Percentiles rank a stretch among this genome's conserved stretches.
Evolutionary conservation across 2,113 vertebrate genomes (phyloP).

Genomic region (Hemiscyllium ocellatum): DNA sequence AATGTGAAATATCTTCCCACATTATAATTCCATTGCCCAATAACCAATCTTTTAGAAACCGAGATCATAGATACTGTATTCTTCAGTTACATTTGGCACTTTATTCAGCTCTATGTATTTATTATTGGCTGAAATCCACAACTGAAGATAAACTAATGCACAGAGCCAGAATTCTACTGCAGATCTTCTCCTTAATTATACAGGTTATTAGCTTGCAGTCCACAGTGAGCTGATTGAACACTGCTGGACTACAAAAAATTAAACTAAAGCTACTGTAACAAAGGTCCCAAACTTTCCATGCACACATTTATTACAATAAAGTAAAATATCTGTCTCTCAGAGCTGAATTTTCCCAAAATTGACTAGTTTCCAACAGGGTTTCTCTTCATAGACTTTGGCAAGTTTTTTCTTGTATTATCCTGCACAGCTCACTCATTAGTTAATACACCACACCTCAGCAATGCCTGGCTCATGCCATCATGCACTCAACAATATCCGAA

Average conservation of each 20-base stretch:
- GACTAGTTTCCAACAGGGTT: too few species aligned
- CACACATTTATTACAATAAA: neutral
- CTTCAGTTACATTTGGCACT: slow-evolving; percentile 67
- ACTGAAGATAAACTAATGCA: slow-evolving; percentile 64
- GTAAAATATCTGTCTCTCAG: neutral
- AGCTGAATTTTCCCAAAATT: too few species aligned
- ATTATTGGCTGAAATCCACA: slow-evolving; percentile 63
- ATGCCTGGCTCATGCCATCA: too few species aligned
- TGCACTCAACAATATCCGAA: too few species aligned
- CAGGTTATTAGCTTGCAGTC: slow-evolving; percentile 63
- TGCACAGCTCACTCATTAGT: too few species aligned
- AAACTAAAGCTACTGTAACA: slow-evolving; percentile 16
- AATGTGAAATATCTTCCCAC: slow-evolving; percentile 60
- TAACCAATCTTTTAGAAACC: slow-evolving; percentile 81
- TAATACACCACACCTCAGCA: too few species aligned
- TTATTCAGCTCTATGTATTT: slow-evolving; percentile 58
- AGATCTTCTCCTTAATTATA: slow-evolving; percentile 62
- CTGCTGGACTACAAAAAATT: neutral
- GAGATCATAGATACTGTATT: slow-evolving; percentile 65
- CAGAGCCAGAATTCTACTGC: slow-evolving; percentile 67
- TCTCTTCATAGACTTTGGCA: too few species aligned
- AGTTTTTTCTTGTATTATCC: too few species aligned
- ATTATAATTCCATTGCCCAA: slow-evolving; percentile 73
- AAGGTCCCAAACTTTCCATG: neutral
- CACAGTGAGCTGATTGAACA: slow-evolving; percentile 46